A percentile compares a stretch with the other conserved stretches of the same genome.
Conservation (phyloP, 2,113 vertebrate genomes). For the Todiramphus saurophagus region DNA sequence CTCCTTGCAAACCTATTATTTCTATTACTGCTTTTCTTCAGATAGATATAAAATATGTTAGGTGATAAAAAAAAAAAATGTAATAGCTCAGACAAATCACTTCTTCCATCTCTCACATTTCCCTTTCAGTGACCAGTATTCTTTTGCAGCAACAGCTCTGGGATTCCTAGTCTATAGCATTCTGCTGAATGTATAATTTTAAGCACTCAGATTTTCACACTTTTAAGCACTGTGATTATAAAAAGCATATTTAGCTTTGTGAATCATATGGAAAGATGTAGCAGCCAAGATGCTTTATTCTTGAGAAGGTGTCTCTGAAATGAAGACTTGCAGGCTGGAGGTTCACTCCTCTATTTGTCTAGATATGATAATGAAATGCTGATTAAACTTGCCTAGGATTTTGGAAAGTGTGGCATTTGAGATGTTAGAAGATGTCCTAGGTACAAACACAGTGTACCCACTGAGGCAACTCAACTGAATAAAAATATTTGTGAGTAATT, state of each 20-base stretch:
- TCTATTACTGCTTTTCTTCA: background rate
- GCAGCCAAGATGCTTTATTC: conserved; percentile 14
- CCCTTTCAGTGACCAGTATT: background rate
- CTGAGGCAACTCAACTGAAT: background rate
- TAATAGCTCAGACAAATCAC: background rate
- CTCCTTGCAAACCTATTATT: background rate
- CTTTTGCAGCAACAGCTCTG: background rate
- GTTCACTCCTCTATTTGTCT: background rate
- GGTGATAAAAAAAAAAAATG: background rate
- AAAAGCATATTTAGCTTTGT: conserved; percentile 1
- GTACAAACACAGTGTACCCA: background rate
- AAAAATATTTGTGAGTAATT: background rate
- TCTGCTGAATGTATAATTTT: conserved; percentile 5
- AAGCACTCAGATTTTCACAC: background rate
- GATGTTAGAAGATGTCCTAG: background rate
- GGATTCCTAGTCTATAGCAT: background rate
- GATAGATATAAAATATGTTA: background rate
- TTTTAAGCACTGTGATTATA: background rate
- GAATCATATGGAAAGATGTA: conserved; percentile 11
- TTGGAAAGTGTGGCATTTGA: background rate
- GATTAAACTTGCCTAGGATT: background rate
- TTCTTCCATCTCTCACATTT: background rate
- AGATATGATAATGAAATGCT: background rate
- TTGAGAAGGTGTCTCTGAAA: background rate
- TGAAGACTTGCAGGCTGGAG: background rate